Base-by-base conservation (phyloP, 2,797 vertebrate genomes). In the Alcedo atthis region DNA sequence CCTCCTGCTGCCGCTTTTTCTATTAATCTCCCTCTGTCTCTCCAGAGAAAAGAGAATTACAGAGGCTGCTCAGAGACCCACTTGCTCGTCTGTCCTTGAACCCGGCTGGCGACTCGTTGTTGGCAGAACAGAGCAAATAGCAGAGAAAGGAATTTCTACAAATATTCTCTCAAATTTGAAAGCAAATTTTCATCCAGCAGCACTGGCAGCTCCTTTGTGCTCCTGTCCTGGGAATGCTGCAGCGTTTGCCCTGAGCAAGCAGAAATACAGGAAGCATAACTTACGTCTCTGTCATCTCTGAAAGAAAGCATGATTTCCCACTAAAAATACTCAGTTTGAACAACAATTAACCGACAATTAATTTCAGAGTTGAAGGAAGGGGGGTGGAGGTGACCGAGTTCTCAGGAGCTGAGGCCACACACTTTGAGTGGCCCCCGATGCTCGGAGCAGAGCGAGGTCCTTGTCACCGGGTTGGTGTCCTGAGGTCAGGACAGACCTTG, bases 1-100 rank as follows among this genome's bases (percentile, higher is more conserved):
- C 89, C 90, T 94, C 92, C 92, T 74, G 85, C 90, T 78, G 69
- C 66, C 1, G 33, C 81, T 81, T 83, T 87, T 91, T 45, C 89
- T 95, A 82, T 94, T 94, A 91, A 94, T 92, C 91, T 94, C 68
- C 73, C 85, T 70, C 89, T 84, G 91, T 75, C 82, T 69, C 83
- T 90, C 84, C 78, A 67, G 87, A 91, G 89, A 83, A 75, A 86
- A 85, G 91, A 85, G 92, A 92, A 94, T 76, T 85, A 58, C 73
- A 69, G 94, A 2, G 85, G 57, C 94, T 85, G 85, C 81, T 93
- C 61, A 7, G 94, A 84, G 22, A 20, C 79, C 75, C 76, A 2
- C 61, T 79, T 46, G 85, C 90, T 93, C 63, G 6, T 57, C 93
- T 85, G 86, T 93, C 95, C 95, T 92, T 87, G 94, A 93, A 91